A percentile compares a stretch with the other conserved stretches of the same genome.
Conservation (phyloP, 2,113 vertebrate genomes). For the Beaufortia kweichowensis region DNA sequence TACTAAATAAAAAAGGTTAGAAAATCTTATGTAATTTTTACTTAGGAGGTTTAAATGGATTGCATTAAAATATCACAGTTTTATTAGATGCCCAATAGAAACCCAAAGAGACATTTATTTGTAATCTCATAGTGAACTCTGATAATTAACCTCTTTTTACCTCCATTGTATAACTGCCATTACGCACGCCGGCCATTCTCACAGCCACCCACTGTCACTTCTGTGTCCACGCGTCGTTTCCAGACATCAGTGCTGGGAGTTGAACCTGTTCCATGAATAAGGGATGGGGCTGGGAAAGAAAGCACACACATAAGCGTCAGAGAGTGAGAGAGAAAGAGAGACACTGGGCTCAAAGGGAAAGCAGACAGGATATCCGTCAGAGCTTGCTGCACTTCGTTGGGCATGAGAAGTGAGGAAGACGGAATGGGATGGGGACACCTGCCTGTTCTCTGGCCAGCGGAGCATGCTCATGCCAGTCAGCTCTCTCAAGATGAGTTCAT, state of each 20-base stretch:
- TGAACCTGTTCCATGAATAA: conserved; percentile 56
- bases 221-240: conserved; percentile 49
- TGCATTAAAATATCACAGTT: not conserved
- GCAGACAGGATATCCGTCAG: conserved; percentile 51
- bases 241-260: conserved; percentile 52
- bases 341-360: conserved; percentile 33
- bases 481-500: conserved; percentile 54
- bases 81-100: not conserved
- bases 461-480: conserved; percentile 35
- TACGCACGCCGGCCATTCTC: conserved; percentile 40
- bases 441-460: conserved; percentile 38
- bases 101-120: not conserved
- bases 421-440: conserved; percentile 50
- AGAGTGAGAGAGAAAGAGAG: conserved; percentile 3
- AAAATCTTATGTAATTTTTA: conserved; percentile 5
- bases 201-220: conserved; percentile 57
- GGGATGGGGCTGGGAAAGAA: conserved; percentile 49
- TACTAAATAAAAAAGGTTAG: not conserved
- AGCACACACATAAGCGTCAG: not conserved
- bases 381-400: conserved; percentile 47
- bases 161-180: conserved; percentile 20
- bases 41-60: not conserved
- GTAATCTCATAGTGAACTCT: conserved; percentile 23
- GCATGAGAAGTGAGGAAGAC: conserved; percentile 32
- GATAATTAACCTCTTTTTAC: conserved; percentile 50